Base-by-base conservation (phyloP, 2,113 vertebrate species). In the Anthoscopus minutus region DNA sequence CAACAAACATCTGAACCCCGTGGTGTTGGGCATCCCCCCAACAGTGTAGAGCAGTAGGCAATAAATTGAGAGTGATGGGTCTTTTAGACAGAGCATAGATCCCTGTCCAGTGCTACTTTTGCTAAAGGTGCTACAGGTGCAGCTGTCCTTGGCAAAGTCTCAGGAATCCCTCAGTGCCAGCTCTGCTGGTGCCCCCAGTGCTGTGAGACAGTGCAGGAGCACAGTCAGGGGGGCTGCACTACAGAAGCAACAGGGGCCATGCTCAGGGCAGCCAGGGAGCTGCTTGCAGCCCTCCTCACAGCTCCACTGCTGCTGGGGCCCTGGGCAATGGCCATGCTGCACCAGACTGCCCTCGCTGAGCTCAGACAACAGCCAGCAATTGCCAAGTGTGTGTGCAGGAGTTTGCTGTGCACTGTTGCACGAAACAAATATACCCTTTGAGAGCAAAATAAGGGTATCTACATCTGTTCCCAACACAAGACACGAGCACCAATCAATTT, bases 301-400 rank as follows among this genome's bases (percentile, higher is more conserved):
- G 31, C 56, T 30, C 28, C 23, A 10, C 13, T 9, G 66, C 47
- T 61, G 71, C 33, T 57, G 47, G 19, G 54, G 13, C 30, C 47
- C 38, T 5, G n/a, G 23, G 13, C 23, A 77, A 23, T 0, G 2
- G 51, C 9, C 37, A 4, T 2, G 11, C 35, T 58, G 35, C 62
- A 11, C 25, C n/a, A 31, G 37, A 11, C 30, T 61, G 60, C 40
- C 19, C 33, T 28, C 4, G 7, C 6, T 13, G 35, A 56, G 37
- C 2, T 21, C 42, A 44, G n/a, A 35, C 33, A 23, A 6, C 3
- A 11, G 22, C 6, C 44, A 42, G 44, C 1, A 2, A 27, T 3
- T 44, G 61, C 17, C 11, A 44, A 18, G 13, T 0, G 5, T 8
- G 20, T 0, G 1, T 13, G 27, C 25, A 11, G 9, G 2, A 13